These are phyloP conservation scores for Pelobates fuscus DNA, from an alignment of 2,113 vertebrate genomes.

Conservation along the genomic window DNA sequence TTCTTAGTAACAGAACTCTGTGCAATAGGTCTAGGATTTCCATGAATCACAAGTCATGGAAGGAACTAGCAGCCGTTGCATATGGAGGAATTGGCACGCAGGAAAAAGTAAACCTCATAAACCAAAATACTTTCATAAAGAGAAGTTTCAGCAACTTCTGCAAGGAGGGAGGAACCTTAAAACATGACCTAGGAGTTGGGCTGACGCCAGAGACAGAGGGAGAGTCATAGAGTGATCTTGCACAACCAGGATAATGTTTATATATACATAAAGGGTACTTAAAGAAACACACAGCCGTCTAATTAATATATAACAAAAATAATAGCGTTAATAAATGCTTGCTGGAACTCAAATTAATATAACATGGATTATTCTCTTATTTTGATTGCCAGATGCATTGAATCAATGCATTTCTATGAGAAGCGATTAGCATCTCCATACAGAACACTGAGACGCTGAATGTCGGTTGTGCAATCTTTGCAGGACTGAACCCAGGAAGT, in stretches of 20 bases:
- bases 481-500: too few relatives aligned
- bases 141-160: constrained; percentile 42
- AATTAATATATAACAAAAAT: background rate
- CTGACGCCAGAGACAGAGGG: constrained; percentile 8
- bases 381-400: too few relatives aligned
- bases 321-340: background rate
- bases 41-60: constrained; percentile 23
- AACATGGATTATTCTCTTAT: too few relatives aligned
- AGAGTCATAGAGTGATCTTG: background rate
- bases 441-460: too few relatives aligned
- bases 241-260: background rate
- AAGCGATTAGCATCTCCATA: too few relatives aligned
- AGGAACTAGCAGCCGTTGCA: constrained; percentile 30
- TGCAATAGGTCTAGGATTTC: constrained; percentile 1
- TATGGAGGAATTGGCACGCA: constrained; percentile 23
- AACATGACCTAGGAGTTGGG: constrained; percentile 18
- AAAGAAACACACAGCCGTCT: background rate
- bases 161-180: constrained; percentile 27
- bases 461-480: too few relatives aligned
- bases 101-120: constrained; percentile 37
- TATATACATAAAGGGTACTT: background rate
- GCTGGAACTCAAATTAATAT: too few relatives aligned
- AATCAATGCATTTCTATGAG: too few relatives aligned
- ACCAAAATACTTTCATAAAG: constrained; percentile 41
- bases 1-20: too few relatives aligned